A percentile compares a stretch with the other conserved stretches of the same genome.
Evolutionary conservation across 2,797 vertebrate species (phyloP).

Genomic region (Brachyrhaphis roseni): DNA sequence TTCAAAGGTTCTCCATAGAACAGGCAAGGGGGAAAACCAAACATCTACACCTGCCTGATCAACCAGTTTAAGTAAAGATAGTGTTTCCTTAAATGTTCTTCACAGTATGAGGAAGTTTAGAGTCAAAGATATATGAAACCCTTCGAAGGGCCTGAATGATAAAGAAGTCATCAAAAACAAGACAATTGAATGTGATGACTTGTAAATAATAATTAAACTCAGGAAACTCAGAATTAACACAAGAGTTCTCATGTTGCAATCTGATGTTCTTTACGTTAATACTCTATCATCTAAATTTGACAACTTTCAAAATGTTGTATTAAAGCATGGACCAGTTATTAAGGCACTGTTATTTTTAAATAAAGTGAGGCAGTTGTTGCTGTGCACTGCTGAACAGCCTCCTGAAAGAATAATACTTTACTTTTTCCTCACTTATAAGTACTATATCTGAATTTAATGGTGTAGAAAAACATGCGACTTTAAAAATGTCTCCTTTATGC

Average conservation of each 20-base stretch:
- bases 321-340: not conserved
- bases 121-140: not conserved
- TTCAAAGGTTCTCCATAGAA: constrained; percentile 6
- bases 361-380: not conserved
- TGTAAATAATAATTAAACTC: not conserved
- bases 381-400: not conserved
- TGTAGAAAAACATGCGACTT: not conserved
- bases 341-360: not conserved
- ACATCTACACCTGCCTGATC: not conserved
- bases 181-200: too few relatives aligned
- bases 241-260: not conserved
- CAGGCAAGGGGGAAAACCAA: not conserved
- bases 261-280: not conserved
- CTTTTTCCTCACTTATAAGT: not conserved
- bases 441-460: not conserved
- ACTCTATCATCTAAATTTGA: not conserved
- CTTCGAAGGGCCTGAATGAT: not conserved
- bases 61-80: not conserved
- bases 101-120: not conserved
- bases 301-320: not conserved
- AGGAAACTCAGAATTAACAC: not conserved
- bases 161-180: not conserved
- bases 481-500: not conserved
- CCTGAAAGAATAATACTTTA: not conserved
- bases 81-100: not conserved